Evolutionary conservation across 2,113 vertebrate genomes (phyloP).

Genomic region (Chloebia gouldiae): DNA sequence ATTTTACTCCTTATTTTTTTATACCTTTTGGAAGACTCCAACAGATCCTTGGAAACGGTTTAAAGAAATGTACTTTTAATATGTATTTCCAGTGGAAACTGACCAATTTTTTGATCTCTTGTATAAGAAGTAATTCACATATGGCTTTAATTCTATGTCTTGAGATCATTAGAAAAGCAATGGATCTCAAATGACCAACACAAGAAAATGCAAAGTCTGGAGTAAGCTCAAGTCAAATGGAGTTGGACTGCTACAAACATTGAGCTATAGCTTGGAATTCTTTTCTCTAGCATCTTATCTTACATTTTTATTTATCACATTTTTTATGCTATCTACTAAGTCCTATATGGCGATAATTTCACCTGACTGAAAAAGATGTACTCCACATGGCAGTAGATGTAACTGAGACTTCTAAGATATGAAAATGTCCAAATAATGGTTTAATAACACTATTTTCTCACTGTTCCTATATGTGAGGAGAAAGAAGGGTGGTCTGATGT

Average conservation of each 20-base stretch:
- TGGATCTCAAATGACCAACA: neutral
- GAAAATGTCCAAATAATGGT: rapidly evolving
- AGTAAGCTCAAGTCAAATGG: neutral
- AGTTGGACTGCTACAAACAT: neutral
- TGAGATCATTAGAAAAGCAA: neutral
- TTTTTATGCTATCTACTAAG: neutral
- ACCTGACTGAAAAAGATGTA: neutral
- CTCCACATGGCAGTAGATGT: neutral
- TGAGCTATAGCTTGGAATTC: neutral
- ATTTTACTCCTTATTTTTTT: neutral
- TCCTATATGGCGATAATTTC: neutral
- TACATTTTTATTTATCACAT: neutral
- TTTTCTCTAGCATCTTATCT: neutral
- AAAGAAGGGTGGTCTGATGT: neutral
- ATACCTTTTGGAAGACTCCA: neutral
- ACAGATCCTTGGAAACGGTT: neutral
- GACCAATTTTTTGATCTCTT: neutral
- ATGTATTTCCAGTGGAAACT: neutral
- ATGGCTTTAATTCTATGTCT: neutral
- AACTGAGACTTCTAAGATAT: neutral
- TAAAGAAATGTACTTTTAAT: neutral
- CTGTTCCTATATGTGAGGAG: rapidly evolving
- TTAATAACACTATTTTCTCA: neutral
- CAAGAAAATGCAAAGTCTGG: neutral
- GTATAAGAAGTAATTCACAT: neutral